These are phyloP conservation scores for Sapayoa aenigma DNA, from an alignment of 2,113 vertebrate species.

Conservation along the genomic window DNA sequence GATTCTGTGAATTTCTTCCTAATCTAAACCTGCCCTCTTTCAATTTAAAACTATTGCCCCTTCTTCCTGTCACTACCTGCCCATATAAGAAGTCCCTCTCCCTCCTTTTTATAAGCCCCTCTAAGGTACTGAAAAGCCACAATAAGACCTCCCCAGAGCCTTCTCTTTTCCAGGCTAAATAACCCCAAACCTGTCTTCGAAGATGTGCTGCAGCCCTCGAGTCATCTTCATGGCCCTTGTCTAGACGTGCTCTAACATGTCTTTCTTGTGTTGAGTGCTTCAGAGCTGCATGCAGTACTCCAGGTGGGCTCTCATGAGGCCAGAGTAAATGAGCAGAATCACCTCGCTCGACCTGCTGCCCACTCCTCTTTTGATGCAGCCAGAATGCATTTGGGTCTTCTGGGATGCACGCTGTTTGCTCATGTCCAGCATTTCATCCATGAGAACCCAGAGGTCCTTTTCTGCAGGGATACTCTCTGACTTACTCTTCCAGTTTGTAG, in stretches of 20 bases:
- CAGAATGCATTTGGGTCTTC: neutral
- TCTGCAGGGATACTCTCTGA: neutral
- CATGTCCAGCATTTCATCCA: neutral
- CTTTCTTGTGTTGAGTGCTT: neutral
- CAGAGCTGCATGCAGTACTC: neutral
- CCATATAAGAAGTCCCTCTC: neutral
- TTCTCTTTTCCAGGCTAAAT: no score
- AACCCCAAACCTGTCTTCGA: no score
- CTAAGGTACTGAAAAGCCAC: neutral
- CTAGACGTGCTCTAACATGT: neutral
- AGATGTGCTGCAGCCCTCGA: no score
- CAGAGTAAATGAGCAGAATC: neutral
- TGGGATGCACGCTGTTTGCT: accelerated
- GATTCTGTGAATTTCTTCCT: neutral
- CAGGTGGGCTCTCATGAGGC: neutral
- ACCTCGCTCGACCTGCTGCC: neutral
- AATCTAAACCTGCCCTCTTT: neutral
- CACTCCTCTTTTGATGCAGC: neutral
- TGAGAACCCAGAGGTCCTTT: neutral
- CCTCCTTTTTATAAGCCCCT: neutral
- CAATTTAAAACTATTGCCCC: neutral
- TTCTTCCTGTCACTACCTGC: neutral
- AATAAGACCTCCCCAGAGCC: no score
- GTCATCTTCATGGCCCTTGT: no score
- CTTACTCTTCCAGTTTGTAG: neutral